Conservation (phyloP, 23 tunicate genomes). For the Ascidia mentula region DNA sequence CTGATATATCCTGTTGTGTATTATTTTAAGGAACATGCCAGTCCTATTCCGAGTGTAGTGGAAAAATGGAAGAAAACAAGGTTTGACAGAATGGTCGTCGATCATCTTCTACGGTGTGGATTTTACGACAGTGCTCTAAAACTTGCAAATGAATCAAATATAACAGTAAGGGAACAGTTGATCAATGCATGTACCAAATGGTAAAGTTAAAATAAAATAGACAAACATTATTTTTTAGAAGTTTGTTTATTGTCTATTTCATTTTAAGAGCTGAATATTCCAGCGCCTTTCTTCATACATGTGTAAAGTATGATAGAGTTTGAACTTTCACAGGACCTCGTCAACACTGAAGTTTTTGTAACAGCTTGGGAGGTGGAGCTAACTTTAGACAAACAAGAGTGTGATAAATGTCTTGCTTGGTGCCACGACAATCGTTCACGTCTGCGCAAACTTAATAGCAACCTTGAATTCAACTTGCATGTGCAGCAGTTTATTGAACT, state of each 20-base stretch:
- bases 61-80: slow-evolving; percentile 81
- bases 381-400: slow-evolving; percentile 53
- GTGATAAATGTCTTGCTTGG: slow-evolving; percentile 71
- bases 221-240: too few relatives aligned
- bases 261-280: too few relatives aligned
- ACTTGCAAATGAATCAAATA: slow-evolving; percentile 72
- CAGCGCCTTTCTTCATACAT: too few relatives aligned
- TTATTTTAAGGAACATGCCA: slow-evolving; percentile 69
- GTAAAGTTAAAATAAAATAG: neutral
- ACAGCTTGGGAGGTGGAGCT: slow-evolving; percentile 93
- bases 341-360: slow-evolving; percentile 86
- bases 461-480: slow-evolving; percentile 72
- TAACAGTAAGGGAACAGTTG: slow-evolving; percentile 35
- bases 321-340: slow-evolving; percentile 57
- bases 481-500: slow-evolving; percentile 92
- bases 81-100: slow-evolving; percentile 91
- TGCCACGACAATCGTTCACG: slow-evolving; percentile 90
- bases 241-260: too few relatives aligned
- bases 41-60: slow-evolving; percentile 46
- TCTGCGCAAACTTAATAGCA: slow-evolving; percentile 73
- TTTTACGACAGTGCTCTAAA: slow-evolving; percentile 87
- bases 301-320: too few relatives aligned
- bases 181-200: neutral
- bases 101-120: slow-evolving; percentile 83
- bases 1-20: neutral